Evolutionary conservation across 2,113 vertebrate genomes (phyloP).

Genomic region (Hoplias malabaricus): DNA sequence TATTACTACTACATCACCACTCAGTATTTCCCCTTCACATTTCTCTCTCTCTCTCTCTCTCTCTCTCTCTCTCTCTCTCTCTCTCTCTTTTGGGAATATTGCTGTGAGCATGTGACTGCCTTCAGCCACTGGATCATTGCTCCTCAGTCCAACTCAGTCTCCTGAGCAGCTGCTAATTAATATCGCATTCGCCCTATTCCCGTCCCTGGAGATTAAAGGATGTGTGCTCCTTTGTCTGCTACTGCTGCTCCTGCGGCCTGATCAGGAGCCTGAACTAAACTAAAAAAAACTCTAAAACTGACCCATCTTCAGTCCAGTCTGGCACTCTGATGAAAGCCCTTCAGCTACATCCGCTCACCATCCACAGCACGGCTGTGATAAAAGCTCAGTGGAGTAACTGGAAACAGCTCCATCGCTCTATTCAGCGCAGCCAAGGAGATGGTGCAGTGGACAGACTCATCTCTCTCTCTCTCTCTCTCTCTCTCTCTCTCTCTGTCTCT

Average conservation of each 20-base stretch:
- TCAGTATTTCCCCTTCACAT: background rate
- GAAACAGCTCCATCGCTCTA: conserved; percentile 25
- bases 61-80: background rate
- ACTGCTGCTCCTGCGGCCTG: too few species aligned
- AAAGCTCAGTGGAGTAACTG: conserved; percentile 36
- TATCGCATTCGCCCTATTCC: too few species aligned
- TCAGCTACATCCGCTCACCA: conserved; percentile 8
- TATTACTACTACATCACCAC: conserved; percentile 26
- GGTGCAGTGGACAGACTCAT: background rate
- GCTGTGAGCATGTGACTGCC: too few species aligned
- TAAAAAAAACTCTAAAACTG: conserved; percentile 4
- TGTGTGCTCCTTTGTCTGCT: too few species aligned
- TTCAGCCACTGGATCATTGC: too few species aligned
- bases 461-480: background rate
- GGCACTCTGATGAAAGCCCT: background rate
- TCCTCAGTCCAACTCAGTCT: too few species aligned
- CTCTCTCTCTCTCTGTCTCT: too few species aligned
- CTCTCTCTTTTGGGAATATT: background rate
- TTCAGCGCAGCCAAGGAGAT: background rate
- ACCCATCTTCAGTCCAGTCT: background rate
- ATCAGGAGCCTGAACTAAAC: background rate
- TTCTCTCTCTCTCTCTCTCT: background rate
- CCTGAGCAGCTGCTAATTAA: too few species aligned
- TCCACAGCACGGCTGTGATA: background rate
- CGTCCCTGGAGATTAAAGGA: too few species aligned